Evolutionary conservation across 2,113 vertebrate genomes (phyloP), one percentile per base, ranked within the genome.

Genomic region (Cromileptes altivelis): DNA sequence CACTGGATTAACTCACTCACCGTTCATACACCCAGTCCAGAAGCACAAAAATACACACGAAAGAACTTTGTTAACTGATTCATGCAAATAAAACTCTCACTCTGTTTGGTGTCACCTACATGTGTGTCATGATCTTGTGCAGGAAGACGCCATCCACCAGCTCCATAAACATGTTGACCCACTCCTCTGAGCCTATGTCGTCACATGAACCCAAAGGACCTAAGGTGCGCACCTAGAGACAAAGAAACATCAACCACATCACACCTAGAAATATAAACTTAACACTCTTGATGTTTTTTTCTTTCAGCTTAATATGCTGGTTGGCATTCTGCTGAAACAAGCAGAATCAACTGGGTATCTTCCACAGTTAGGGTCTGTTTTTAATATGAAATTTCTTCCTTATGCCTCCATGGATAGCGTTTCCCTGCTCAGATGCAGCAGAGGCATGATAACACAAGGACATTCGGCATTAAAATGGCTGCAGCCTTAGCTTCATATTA

Each of bases 81-180:
- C 55, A 70, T 67, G 30, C 56, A 78, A 25, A 70, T 27, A 4
- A 61, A 56, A 18, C 21, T 37, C 8, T 56, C 72, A 10, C 13
- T 49, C 6, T 23, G 9, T 6, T 0, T 2, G 19, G 33, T 11
- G 60, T 2, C 15, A 91, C 92, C 30, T 78, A 94, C 93, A 94
- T 94, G 67, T 94, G 93, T 8, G 93, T 93, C 93, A 94, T 94
- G 84, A 94, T 92, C 81, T 94, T 94, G 86, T 94, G 93, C 89
- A 94, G 88, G 80, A 94, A 94, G 77, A 94, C 93, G 2, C 92
- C 91, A 1, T 94, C 81, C 78, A 94, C 93, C 82, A 94, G 88
- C 88, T 94, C 93, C 89, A 94, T 94, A 87, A 92, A 94, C 90
- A 90, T 89, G 85, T 76, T 72, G 67, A 94, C 87, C 18, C 75